Conservation (phyloP, 2,113 vertebrate species). For the Picathartes gymnocephalus region DNA sequence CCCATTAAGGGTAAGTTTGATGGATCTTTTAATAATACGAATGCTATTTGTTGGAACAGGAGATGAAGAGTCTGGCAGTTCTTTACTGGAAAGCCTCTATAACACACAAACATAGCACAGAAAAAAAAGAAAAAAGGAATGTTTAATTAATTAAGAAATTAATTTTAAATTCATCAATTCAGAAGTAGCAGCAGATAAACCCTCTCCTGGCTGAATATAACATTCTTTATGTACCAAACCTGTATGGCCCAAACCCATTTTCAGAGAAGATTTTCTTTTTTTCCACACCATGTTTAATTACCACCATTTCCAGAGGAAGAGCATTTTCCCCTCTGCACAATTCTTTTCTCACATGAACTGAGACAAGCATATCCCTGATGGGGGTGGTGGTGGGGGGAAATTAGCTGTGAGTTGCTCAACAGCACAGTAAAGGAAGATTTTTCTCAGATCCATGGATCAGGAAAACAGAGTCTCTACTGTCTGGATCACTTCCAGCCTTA, state of each 20-base stretch:
- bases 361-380: not conserved
- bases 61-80: constrained; percentile 92
- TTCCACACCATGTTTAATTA: not conserved
- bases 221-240: not conserved
- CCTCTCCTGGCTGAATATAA: not conserved
- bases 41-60: constrained; percentile 89
- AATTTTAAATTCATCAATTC: not conserved
- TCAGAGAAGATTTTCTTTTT: not conserved
- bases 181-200: not conserved
- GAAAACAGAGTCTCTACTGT: not conserved
- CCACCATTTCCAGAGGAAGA: not conserved
- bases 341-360: not conserved
- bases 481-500: not conserved
- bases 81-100: constrained; percentile 93
- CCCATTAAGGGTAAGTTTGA: constrained; percentile 94
- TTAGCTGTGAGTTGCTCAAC: not conserved
- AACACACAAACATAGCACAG: constrained; percentile 34
- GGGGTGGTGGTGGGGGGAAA: not conserved
- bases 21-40: constrained; percentile 94
- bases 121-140: not conserved
- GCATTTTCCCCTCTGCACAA: not conserved
- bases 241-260: not conserved
- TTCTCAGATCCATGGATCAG: not conserved
- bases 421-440: not conserved
- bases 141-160: not conserved